Conservation (phyloP, 2,113 vertebrate genomes). For the Leptocoma aspasia region DNA sequence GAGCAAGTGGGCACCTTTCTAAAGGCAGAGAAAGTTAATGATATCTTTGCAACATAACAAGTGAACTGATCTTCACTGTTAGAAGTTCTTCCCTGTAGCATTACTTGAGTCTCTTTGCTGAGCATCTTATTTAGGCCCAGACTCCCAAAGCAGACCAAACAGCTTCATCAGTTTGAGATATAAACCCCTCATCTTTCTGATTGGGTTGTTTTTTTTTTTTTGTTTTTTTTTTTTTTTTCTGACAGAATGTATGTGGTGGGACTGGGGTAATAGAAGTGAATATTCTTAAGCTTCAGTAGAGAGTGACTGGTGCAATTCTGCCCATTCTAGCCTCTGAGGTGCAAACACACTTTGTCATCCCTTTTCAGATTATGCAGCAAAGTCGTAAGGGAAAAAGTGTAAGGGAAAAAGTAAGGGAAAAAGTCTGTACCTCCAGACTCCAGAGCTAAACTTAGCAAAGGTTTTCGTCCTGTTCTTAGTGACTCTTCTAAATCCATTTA, state of each 20-base stretch:
- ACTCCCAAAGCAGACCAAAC: not conserved
- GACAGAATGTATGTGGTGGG: not conserved
- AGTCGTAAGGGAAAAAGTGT: not conserved
- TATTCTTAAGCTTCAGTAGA: not conserved
- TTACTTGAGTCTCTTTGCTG: not conserved
- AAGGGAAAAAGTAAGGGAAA: not conserved
- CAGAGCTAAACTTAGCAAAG: not conserved
- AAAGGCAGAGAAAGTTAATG: not conserved
- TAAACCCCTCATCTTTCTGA: not conserved
- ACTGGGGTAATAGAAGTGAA: not conserved
- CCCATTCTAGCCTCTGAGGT: not conserved
- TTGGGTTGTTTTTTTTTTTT: not conserved
- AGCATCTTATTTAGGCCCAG: not conserved
- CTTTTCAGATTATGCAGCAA: not conserved
- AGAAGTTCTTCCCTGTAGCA: not conserved
- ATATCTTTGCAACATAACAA: not conserved
- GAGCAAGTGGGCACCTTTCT: not conserved
- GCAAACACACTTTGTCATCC: not conserved
- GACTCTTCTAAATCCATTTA: not conserved
- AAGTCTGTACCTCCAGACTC: not conserved
- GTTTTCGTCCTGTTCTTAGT: not conserved
- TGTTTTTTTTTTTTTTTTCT: not conserved
- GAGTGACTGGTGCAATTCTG: not conserved
- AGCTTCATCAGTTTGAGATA: not conserved
- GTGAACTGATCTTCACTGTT: not conserved